A percentile compares a stretch with the other conserved stretches of the same genome.
Conservation (phyloP, 2,797 vertebrate genomes). For the Phylloscopus collybita region DNA sequence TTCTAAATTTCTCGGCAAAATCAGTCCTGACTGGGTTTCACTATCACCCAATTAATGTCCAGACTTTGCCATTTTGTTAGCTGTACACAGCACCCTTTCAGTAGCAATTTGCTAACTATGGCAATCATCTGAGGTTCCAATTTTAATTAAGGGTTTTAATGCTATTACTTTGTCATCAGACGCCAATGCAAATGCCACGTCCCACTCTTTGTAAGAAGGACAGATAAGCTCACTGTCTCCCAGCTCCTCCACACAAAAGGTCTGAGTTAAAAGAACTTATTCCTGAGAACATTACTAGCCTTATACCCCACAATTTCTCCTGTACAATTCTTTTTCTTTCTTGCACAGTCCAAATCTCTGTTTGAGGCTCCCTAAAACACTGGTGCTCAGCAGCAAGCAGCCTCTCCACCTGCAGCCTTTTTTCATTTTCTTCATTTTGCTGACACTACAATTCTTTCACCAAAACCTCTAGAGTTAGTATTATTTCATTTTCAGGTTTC, state of each 20-base stretch:
- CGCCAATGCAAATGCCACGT: rapidly evolving
- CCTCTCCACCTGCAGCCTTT: neutral
- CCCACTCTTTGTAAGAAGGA: rapidly evolving
- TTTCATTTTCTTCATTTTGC: neutral
- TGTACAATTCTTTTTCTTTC: neutral
- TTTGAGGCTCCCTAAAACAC: neutral
- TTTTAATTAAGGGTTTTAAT: neutral
- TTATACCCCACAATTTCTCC: neutral
- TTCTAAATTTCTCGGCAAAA: rapidly evolving
- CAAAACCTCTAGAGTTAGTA: neutral
- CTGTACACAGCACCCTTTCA: rapidly evolving
- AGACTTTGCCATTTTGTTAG: neutral
- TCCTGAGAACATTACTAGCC: neutral
- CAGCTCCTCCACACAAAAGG: neutral
- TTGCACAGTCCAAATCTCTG: rapidly evolving
- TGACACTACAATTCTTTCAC: neutral
- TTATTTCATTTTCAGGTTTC: neutral
- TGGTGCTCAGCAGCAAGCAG: neutral
- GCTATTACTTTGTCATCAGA: neutral
- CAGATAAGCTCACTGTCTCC: too few species aligned
- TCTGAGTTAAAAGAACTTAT: neutral
- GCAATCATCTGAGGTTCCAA: neutral
- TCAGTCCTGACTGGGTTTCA: neutral
- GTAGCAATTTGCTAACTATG: neutral
- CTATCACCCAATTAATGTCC: neutral